Evolutionary conservation across 2,888 invertebrate species (phyloP).

Genomic region (Volucella bombylans): DNA sequence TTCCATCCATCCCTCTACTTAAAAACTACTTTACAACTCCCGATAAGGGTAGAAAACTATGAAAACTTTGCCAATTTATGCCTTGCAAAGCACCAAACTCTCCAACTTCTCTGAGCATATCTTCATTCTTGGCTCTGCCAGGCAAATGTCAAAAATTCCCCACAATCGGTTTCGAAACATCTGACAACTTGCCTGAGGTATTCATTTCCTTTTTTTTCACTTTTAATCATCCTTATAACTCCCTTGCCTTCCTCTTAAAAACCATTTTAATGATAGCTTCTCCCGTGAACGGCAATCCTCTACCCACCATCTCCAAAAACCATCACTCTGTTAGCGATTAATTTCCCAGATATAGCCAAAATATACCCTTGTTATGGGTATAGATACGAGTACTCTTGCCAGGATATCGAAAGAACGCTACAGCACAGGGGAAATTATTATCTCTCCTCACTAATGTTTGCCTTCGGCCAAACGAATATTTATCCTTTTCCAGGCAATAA

Average conservation of each 20-base stretch:
- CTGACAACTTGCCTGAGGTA: constrained; percentile 59
- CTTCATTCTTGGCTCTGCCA: constrained; percentile 14
- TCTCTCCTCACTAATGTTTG: constrained; percentile 57
- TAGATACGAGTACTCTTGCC: constrained; percentile 18
- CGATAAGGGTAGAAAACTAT: constrained; percentile 61
- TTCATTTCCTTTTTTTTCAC: constrained; percentile 27
- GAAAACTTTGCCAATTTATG: constrained; percentile 71
- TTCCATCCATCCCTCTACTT: constrained; percentile 8
- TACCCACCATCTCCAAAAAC: not conserved
- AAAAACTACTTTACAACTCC: constrained; percentile 64
- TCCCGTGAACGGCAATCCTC: constrained; percentile 15
- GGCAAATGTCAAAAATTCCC: constrained; percentile 62
- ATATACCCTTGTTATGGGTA: constrained; percentile 34
- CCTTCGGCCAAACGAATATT: constrained; percentile 61
- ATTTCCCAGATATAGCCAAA: constrained; percentile 65
- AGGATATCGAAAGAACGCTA: constrained; percentile 42
- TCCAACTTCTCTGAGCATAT: constrained; percentile 22
- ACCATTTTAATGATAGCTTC: constrained; percentile 61
- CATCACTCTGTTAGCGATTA: constrained; percentile 56
- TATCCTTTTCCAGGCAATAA: constrained; percentile 73
- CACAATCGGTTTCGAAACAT: constrained; percentile 61
- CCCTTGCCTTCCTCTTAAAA: constrained; percentile 11
- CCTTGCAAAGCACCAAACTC: constrained; percentile 50
- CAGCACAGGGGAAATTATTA: constrained; percentile 53
- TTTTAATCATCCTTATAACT: constrained; percentile 59